Evolutionary conservation across 2,797 vertebrate species (phyloP).

Genomic region (Pipistrellus nathusii): DNA sequence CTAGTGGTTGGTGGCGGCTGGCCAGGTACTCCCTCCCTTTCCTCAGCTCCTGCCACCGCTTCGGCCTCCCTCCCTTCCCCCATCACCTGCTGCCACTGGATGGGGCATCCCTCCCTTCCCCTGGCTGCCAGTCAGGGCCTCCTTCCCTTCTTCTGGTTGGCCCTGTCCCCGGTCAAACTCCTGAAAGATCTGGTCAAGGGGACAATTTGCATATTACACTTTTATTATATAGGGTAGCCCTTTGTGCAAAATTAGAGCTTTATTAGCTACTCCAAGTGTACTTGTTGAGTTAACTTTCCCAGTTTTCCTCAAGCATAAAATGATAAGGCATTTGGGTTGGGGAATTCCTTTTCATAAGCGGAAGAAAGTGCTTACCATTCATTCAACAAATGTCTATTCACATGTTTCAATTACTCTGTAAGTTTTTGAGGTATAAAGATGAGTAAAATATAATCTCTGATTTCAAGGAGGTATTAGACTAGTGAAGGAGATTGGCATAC

Average conservation of each 20-base stretch:
- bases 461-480: background rate
- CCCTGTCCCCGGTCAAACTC: too few species aligned
- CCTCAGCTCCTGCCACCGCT: too few species aligned
- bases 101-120: too few species aligned
- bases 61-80: too few species aligned
- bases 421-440: background rate
- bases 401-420: background rate
- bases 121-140: too few species aligned
- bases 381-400: background rate
- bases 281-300: background rate
- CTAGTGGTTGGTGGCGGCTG: too few species aligned
- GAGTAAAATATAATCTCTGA: background rate
- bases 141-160: too few species aligned
- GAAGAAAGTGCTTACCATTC: background rate
- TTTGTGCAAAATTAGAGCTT: constrained; percentile 41
- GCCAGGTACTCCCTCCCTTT: too few species aligned
- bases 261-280: constrained; percentile 20
- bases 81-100: too few species aligned
- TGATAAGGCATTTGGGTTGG: background rate
- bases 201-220: too few species aligned
- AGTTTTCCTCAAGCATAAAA: constrained; percentile 44
- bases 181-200: too few species aligned
- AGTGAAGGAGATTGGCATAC: background rate
- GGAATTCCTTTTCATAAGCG: background rate
- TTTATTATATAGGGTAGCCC: background rate